phyloP scores from a whole-genome alignment of 2,888 invertebrate genomes.

The Xestia sexstrigata region DNA sequence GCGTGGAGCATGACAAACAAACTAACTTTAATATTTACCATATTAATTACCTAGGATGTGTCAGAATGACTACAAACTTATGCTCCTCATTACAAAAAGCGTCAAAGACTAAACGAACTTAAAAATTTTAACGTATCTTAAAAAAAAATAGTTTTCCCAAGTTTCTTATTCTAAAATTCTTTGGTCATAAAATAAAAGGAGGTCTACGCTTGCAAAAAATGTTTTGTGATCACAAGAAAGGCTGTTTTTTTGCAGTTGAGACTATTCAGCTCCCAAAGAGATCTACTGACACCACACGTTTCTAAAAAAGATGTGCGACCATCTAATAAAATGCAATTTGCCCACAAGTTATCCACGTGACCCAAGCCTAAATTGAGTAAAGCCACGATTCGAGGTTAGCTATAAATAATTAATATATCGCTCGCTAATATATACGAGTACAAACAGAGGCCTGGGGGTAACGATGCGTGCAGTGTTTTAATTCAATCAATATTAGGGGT shows the following conservation, averaged over 20 bases:
- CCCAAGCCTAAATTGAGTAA: slow-evolving; percentile 18
- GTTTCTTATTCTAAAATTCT: background rate
- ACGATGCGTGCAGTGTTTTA: slow-evolving; percentile 34
- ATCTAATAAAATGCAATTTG: slow-evolving; percentile 13
- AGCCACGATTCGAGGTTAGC: slow-evolving; percentile 17
- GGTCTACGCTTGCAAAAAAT: background rate
- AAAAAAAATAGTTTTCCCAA: too few relatives aligned
- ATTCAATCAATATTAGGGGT: slow-evolving; percentile 42
- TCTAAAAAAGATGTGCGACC: background rate
- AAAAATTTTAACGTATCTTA: too few relatives aligned
- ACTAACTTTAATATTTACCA: too few relatives aligned
- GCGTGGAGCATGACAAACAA: background rate
- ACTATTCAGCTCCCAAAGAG: background rate
- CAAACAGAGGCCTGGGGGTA: slow-evolving; percentile 12
- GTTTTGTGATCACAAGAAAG: background rate
- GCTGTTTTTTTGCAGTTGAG: background rate
- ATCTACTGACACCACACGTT: background rate
- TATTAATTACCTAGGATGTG: background rate
- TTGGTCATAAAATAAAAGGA: background rate
- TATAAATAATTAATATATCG: slow-evolving; percentile 48
- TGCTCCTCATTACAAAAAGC: background rate
- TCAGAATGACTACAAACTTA: background rate
- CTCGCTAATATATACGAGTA: slow-evolving; percentile 14
- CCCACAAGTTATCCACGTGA: slow-evolving; percentile 11
- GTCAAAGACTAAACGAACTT: too few relatives aligned